phyloP scores from a whole-genome alignment of 2,888 invertebrate genomes.

The Cryptus armator region DNA sequence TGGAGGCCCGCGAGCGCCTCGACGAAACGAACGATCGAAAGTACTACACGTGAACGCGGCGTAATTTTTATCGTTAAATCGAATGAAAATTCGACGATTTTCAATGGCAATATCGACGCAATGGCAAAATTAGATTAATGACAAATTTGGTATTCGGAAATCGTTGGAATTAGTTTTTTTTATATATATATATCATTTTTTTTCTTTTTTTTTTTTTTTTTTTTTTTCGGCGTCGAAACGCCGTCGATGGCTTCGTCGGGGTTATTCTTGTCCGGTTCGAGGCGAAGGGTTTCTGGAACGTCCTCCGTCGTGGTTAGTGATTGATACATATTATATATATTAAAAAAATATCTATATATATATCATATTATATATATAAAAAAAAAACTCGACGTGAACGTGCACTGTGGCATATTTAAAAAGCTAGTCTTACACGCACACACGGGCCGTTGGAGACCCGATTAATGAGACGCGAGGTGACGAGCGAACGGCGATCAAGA shows the following conservation, averaged over 20 bases:
- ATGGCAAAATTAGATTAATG: slow-evolving; percentile 3
- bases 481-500: slow-evolving; percentile 45
- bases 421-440: slow-evolving; percentile 64
- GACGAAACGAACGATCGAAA: slow-evolving; percentile 71
- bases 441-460: slow-evolving; percentile 12
- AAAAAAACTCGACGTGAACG: slow-evolving; percentile 40
- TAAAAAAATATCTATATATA: slow-evolving; percentile 18
- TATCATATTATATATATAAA: neutral
- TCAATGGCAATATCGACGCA: slow-evolving; percentile 9
- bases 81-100: neutral
- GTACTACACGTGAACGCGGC: slow-evolving; percentile 66
- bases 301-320: slow-evolving; percentile 51
- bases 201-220: too few species aligned
- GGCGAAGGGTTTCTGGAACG: slow-evolving; percentile 55
- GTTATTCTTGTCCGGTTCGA: slow-evolving; percentile 57
- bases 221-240: neutral
- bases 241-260: slow-evolving; percentile 48
- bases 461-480: slow-evolving; percentile 4
- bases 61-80: neutral
- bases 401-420: slow-evolving; percentile 58
- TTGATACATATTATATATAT: slow-evolving; percentile 31
- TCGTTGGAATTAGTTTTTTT: neutral
- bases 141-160: neutral
- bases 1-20: slow-evolving; percentile 66
- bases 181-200: too few species aligned